These are phyloP conservation scores for Tichodroma muraria DNA, from an alignment of 2,113 vertebrate genomes.

Conservation along the genomic window DNA sequence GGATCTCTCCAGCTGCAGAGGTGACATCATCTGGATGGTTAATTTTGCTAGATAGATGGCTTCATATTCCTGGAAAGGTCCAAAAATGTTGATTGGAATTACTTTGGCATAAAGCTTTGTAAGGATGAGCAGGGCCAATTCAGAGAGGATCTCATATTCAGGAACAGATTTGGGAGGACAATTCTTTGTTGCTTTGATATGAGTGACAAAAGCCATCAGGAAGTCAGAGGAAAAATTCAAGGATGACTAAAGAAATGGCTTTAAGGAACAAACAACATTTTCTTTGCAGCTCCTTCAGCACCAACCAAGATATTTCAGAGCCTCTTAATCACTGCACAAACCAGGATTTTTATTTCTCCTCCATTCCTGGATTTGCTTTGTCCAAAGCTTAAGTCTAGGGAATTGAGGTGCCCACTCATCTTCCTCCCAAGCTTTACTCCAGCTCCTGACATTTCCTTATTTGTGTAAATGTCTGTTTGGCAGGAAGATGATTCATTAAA, in stretches of 20 bases:
- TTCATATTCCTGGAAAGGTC: slow-evolving; percentile 88
- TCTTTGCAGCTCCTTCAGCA: neutral
- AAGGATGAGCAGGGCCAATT: neutral
- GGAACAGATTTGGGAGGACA: neutral
- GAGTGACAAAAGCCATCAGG: neutral
- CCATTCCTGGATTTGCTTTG: neutral
- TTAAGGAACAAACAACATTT: neutral
- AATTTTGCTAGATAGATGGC: slow-evolving; percentile 97
- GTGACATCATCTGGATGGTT: slow-evolving; percentile 99
- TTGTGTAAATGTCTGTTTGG: neutral
- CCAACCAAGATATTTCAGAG: neutral
- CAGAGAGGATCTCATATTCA: neutral
- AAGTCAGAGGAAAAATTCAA: neutral
- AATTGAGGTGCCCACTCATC: neutral
- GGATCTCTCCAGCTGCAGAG: slow-evolving; percentile 89
- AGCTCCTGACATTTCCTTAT: neutral
- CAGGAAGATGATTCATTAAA: neutral
- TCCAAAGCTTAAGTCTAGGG: neutral
- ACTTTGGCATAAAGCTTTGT: neutral
- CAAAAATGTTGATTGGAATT: neutral
- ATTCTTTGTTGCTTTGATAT: neutral
- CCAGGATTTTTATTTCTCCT: neutral
- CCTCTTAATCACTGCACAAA: neutral
- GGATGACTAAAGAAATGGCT: neutral
- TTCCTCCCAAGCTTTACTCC: neutral